These are phyloP conservation scores for Melanchra persicariae DNA, from an alignment of 2,888 invertebrate genomes.

Conservation along the genomic window DNA sequence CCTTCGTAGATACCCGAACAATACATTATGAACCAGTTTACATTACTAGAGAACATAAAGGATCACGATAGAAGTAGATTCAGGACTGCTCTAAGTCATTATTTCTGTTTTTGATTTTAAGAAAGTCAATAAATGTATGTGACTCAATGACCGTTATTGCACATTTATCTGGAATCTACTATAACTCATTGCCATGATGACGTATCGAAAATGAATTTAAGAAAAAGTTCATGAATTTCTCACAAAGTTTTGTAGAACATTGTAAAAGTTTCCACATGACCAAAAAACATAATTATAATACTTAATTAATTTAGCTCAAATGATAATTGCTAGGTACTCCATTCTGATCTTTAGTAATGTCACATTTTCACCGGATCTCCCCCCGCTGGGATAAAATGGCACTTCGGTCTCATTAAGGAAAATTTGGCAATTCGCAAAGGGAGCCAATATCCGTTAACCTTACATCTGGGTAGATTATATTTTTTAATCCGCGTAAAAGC, in stretches of 20 bases:
- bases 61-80: too few relatives aligned
- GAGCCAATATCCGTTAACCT: slow-evolving; percentile 39
- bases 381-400: slow-evolving; percentile 9
- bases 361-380: neutral
- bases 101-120: too few relatives aligned
- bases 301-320: neutral
- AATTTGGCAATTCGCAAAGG: slow-evolving; percentile 27
- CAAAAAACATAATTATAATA: neutral
- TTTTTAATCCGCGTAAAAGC: slow-evolving; percentile 71
- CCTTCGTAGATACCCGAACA: too few relatives aligned
- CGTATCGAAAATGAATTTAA: too few relatives aligned
- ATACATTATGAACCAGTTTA: too few relatives aligned
- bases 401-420: slow-evolving; percentile 20
- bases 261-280: neutral
- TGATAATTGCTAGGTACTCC: neutral
- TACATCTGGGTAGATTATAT: slow-evolving; percentile 46
- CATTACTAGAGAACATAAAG: too few relatives aligned
- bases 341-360: slow-evolving; percentile 6
- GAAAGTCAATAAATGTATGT: too few relatives aligned
- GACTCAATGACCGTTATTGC: too few relatives aligned
- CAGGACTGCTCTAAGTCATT: too few relatives aligned
- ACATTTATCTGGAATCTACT: too few relatives aligned
- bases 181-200: neutral
- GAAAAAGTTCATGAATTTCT: neutral
- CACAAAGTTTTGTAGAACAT: neutral